These are phyloP conservation scores for Larimichthys polyactis DNA, from an alignment of 2,113 vertebrate genomes.

Conservation along the genomic window DNA sequence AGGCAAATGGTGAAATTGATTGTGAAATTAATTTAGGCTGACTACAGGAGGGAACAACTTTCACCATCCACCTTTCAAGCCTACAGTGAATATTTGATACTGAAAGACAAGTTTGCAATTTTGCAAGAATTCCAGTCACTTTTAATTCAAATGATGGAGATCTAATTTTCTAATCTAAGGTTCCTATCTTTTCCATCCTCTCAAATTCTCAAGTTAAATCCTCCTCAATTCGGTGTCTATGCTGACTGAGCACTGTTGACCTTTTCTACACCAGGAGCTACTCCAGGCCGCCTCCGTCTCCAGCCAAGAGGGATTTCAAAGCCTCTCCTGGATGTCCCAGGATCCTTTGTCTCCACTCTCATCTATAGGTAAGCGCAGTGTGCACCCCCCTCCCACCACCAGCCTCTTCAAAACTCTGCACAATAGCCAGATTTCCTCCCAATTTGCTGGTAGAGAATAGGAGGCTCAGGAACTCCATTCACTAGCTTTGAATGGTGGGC, in stretches of 20 bases:
- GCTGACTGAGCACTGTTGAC: constrained; percentile 65
- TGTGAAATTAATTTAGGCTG: neutral
- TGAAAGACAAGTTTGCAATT: neutral
- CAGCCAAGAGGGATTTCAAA: constrained; percentile 79
- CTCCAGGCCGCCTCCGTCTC: constrained; percentile 67
- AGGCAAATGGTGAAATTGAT: neutral
- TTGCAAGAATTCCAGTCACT: neutral
- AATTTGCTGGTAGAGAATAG: constrained; percentile 91
- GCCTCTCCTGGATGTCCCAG: constrained; percentile 81
- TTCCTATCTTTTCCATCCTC: constrained; percentile 3
- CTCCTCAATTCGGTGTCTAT: constrained; percentile 35
- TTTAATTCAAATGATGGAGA: neutral
- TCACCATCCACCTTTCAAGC: neutral
- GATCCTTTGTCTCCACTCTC: constrained; percentile 82
- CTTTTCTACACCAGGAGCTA: constrained; percentile 65
- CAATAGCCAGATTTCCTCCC: constrained; percentile 93
- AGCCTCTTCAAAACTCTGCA: constrained; percentile 88
- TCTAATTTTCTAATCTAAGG: neutral
- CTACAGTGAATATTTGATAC: neutral
- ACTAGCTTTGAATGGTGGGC: constrained; percentile 89
- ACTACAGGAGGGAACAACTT: constrained; percentile 4
- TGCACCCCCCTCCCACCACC: constrained; percentile 72
- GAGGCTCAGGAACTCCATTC: constrained; percentile 90
- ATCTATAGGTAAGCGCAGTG: constrained; percentile 89
- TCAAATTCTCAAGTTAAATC: constrained; percentile 44